A percentile compares a stretch with the other conserved stretches of the same genome.
These are phyloP conservation scores for Tor tambroides DNA, from an alignment of 2,113 vertebrate species.

Conservation along the genomic window DNA sequence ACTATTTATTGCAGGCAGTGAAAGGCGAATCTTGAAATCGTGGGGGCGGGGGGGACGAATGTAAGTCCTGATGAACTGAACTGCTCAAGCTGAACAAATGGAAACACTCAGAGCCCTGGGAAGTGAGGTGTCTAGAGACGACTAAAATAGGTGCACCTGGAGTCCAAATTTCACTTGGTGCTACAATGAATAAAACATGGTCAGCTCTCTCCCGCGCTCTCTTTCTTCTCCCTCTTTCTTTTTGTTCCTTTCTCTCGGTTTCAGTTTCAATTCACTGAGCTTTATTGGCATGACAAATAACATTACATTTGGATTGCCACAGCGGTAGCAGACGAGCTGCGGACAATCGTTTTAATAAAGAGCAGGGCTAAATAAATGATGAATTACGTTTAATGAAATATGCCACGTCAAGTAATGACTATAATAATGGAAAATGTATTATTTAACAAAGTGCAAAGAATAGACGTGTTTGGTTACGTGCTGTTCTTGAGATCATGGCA, in stretches of 20 bases:
- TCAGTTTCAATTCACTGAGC: constrained; percentile 31
- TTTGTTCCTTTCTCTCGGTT: constrained; percentile 31
- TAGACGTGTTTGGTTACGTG: neutral
- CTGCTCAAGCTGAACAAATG: constrained; percentile 54
- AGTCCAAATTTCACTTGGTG: constrained; percentile 54
- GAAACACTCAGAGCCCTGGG: constrained; percentile 44
- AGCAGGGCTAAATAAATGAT: constrained; percentile 15
- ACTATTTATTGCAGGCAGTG: constrained; percentile 62
- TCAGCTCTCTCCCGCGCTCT: constrained; percentile 17
- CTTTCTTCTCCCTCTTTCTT: constrained; percentile 31
- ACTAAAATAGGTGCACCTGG: constrained; percentile 52
- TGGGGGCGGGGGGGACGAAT: neutral
- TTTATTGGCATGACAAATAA: constrained; percentile 51
- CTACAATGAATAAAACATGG: constrained; percentile 57
- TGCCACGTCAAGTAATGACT: constrained; percentile 1
- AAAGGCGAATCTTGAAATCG: constrained; percentile 56
- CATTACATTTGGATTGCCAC: constrained; percentile 34
- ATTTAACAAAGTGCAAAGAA: neutral
- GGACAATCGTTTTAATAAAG: constrained; percentile 20
- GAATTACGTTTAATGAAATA: neutral
- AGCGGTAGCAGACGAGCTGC: constrained; percentile 16
- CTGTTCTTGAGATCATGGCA: constrained; percentile 6
- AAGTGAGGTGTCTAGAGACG: constrained; percentile 51
- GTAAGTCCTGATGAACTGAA: constrained; percentile 53
- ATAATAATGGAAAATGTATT: neutral